phyloP scores from a whole-genome alignment of 2,888 invertebrate species.

The Agonopterix alstromeriana region DNA sequence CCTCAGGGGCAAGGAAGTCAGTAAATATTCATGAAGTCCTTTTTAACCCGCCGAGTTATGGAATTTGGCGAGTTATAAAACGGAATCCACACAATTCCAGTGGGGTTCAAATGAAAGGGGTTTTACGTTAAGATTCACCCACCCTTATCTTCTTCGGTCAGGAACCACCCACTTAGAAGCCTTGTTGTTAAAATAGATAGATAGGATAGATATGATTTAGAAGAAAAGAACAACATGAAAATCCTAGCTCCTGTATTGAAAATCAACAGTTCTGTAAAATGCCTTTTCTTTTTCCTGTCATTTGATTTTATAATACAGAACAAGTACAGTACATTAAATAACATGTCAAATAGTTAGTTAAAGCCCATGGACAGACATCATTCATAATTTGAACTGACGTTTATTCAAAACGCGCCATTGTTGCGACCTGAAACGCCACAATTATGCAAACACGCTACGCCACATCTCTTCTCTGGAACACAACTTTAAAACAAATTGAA shows the following conservation, averaged over 20 bases:
- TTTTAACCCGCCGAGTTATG: not conserved
- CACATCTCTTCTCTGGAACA: not conserved
- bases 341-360: not conserved
- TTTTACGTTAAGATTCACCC: too few species aligned
- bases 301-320: too few species aligned
- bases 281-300: too few species aligned
- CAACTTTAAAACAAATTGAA: not conserved
- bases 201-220: too few species aligned
- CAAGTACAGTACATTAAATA: not conserved
- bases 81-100: not conserved
- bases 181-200: too few species aligned
- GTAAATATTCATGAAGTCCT: not conserved
- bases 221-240: too few species aligned
- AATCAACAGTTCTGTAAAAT: too few species aligned
- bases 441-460: constrained; percentile 16
- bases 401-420: constrained; percentile 16
- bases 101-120: not conserved
- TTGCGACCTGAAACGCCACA: constrained; percentile 15
- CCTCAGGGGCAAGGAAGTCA: not conserved
- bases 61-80: not conserved
- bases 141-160: too few species aligned
- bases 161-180: too few species aligned
- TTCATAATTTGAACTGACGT: constrained; percentile 17
- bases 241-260: too few species aligned
- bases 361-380: constrained; percentile 9